Conservation (phyloP, 92 coral and sea anemone species). For the Phymanthus crucifer region DNA sequence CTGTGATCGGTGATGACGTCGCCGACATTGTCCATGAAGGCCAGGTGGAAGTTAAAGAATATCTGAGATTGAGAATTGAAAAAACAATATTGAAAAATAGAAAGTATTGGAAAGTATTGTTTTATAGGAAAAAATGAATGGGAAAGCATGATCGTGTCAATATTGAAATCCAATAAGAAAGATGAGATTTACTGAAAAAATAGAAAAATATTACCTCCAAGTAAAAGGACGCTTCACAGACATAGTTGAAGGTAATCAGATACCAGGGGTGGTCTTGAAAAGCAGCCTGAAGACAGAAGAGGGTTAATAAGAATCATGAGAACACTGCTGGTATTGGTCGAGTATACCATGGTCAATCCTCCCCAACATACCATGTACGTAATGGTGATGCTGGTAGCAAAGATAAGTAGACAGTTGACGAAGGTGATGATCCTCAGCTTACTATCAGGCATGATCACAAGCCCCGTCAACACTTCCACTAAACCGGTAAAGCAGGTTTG, state of each 20-base stretch:
- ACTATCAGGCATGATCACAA: constrained; percentile 75
- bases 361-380: constrained; percentile 66
- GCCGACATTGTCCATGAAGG: constrained; percentile 66
- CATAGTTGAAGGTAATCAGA: constrained; percentile 60
- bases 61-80: constrained; percentile 37
- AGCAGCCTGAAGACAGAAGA: constrained; percentile 54
- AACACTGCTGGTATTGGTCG: not conserved
- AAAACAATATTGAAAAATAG: not conserved
- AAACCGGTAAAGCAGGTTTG: constrained; percentile 48
- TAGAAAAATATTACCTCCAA: constrained; percentile 49
- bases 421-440: constrained; percentile 60
- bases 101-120: not conserved
- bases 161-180: too few species aligned
- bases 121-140: not conserved
- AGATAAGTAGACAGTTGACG: constrained; percentile 66
- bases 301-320: not conserved
- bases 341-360: not conserved
- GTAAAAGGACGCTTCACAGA: constrained; percentile 69
- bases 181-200: too few species aligned
- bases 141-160: too few species aligned
- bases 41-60: constrained; percentile 77
- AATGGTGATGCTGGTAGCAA: constrained; percentile 64
- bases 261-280: constrained; percentile 73
- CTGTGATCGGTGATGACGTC: constrained; percentile 65
- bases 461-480: constrained; percentile 43